A percentile compares a stretch with the other conserved stretches of the same genome.
These are phyloP conservation scores for Gymnoscopelus microlampas DNA, from an alignment of 2,797 vertebrate genomes.

Conservation along the genomic window DNA sequence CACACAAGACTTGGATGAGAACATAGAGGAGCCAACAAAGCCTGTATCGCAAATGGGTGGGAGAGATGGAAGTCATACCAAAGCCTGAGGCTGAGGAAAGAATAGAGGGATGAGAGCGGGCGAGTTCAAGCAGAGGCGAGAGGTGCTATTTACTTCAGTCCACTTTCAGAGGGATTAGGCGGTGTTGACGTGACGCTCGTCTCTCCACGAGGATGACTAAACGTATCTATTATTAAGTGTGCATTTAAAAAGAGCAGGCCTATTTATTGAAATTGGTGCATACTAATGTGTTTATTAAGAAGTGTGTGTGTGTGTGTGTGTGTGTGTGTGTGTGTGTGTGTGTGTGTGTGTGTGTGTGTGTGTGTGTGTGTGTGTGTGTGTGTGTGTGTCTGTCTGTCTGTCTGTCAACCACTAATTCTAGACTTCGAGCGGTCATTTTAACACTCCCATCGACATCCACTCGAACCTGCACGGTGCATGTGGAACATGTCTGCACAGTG, in stretches of 20 bases:
- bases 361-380: background rate
- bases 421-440: conserved; percentile 28
- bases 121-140: background rate
- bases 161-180: conserved; percentile 5
- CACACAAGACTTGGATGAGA: conserved; percentile 17
- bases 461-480: conserved; percentile 36
- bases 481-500: conserved; percentile 32
- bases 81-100: conserved; percentile 31
- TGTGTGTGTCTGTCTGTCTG: conserved; percentile 2
- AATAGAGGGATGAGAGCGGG: conserved; percentile 10
- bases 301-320: background rate
- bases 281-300: background rate
- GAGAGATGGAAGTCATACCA: background rate
- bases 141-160: background rate
- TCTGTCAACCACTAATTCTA: conserved; percentile 14
- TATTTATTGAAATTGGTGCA: background rate
- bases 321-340: conserved; percentile 10
- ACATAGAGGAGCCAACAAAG: conserved; percentile 27
- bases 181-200: too few relatives aligned
- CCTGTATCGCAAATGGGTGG: conserved; percentile 29
- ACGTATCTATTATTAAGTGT: too few relatives aligned
- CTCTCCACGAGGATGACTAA: too few relatives aligned
- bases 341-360: conserved; percentile 4
- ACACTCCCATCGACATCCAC: conserved; percentile 43
- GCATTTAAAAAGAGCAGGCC: too few relatives aligned